A percentile compares a stretch with the other conserved stretches of the same genome.
These are phyloP conservation scores for Oxygymnocypris stewartii DNA, from an alignment of 2,113 vertebrate genomes.

Conservation along the genomic window DNA sequence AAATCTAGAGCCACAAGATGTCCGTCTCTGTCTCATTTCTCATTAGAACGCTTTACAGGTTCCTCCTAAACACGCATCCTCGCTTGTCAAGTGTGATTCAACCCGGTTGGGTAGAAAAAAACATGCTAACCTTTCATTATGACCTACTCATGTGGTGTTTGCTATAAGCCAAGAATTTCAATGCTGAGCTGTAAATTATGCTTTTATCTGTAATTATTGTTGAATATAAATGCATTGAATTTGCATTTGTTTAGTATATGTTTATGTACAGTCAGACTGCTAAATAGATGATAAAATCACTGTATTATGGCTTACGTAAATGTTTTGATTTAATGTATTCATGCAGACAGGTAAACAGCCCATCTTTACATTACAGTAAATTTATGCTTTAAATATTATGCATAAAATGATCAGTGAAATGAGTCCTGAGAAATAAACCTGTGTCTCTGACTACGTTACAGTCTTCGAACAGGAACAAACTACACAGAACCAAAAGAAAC, in stretches of 20 bases:
- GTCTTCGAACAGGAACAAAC: not conserved
- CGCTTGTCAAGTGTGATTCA: slow-evolving; percentile 4
- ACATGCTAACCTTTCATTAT: slow-evolving; percentile 34
- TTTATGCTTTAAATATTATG: not conserved
- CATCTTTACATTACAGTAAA: not conserved
- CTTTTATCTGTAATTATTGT: not conserved
- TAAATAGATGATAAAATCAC: not conserved
- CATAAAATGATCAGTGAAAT: not conserved
- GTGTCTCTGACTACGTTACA: not conserved
- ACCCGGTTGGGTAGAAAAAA: slow-evolving; percentile 21
- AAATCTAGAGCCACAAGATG: slow-evolving; percentile 40
- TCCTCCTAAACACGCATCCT: not conserved
- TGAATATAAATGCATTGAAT: not conserved
- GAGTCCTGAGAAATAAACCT: not conserved
- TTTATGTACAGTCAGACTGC: not conserved
- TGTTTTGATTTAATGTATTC: not conserved
- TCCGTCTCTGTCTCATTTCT: slow-evolving; percentile 47
- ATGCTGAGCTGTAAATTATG: not conserved
- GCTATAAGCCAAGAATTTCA: not conserved
- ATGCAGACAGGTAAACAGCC: not conserved
- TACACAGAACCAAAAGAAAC: not conserved
- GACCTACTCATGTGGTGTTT: not conserved
- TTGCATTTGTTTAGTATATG: too few species aligned
- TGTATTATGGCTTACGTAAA: not conserved
- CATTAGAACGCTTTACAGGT: slow-evolving; percentile 39